Base-by-base conservation (phyloP, 2,888 invertebrate species). In the Helleia helle region DNA sequence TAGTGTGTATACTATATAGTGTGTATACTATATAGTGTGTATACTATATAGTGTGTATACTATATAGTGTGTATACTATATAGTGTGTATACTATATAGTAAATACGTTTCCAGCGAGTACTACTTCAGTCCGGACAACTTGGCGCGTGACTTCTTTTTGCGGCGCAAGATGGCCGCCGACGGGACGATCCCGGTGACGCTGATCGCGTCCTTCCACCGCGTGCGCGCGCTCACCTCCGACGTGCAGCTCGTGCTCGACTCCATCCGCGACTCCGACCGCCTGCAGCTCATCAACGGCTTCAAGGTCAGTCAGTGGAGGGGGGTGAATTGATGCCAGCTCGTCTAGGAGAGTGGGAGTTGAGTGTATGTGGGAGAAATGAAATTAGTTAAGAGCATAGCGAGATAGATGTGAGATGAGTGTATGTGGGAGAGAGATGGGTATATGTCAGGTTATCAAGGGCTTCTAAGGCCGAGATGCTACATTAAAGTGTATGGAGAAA, bases 61-160 rank as follows among this genome's bases (percentile, higher is more conserved):
- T n/a, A n/a, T n/a, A n/a, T n/a, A n/a, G n/a, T n/a, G n/a, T n/a
- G n/a, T n/a, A n/a, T n/a, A n/a, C n/a, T n/a, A n/a, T n/a, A n/a
- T n/a, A n/a, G n/a, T n/a, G n/a, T n/a, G n/a, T n/a, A n/a, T n/a
- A n/a, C n/a, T n/a, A n/a, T n/a, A n/a, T n/a, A n/a, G n/a, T n/a
- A n/a, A n/a, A n/a, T 9, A 3, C 22, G 8, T 14, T 29, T 36
- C 41, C 87, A 99, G 98, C 68, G 99, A 99, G 84, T 99, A 99
- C 85, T 99, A 99, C 89, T 99, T 99, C 87, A 97, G 97, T 58
- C 93, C 93, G 52, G 97, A 97, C 64, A 99, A 99, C 85, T 86
- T 99, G 42, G 90, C 93, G 56, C 91, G 95, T 58, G 99, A 99
- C 70, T 96, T 98, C 86, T 99, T 96, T 87, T 87, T 99, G 51